Conservation (phyloP, 2,797 vertebrate genomes). For the Adelosebastes latens region DNA sequence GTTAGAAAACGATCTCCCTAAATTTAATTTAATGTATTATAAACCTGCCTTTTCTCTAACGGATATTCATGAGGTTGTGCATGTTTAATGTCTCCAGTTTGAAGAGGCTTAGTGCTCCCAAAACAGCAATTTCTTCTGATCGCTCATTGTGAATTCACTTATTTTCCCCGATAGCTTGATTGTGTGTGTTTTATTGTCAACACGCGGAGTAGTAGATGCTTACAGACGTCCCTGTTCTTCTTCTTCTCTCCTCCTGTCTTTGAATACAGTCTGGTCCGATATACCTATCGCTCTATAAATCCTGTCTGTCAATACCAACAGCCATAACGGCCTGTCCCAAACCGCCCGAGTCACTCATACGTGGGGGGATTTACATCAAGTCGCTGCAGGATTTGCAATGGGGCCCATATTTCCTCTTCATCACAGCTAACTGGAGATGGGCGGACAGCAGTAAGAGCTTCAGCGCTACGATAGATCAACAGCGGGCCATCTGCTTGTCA, state of each 20-base stretch:
- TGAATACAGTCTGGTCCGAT: background rate
- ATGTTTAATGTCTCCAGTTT: background rate
- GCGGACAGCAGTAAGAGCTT: slow-evolving; percentile 41
- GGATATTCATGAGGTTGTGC: background rate
- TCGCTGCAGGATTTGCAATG: background rate
- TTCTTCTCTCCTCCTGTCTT: background rate
- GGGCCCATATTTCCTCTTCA: slow-evolving; percentile 43
- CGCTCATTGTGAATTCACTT: background rate
- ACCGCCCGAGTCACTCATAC: slow-evolving; percentile 34
- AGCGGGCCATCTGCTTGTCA: slow-evolving; percentile 55
- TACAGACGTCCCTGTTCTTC: background rate
- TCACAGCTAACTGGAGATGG: slow-evolving; percentile 38
- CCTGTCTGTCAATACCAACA: slow-evolving; percentile 41
- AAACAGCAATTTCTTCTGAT: background rate
- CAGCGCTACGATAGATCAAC: slow-evolving; percentile 42
- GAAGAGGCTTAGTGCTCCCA: background rate
- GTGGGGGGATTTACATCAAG: slow-evolving; percentile 29
- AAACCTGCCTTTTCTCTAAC: background rate
- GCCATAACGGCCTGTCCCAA: slow-evolving; percentile 21
- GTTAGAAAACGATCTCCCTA: background rate
- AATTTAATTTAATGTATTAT: background rate
- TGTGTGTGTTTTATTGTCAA: background rate
- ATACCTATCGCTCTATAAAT: slow-evolving; percentile 31
- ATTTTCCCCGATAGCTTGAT: background rate
- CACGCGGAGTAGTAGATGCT: background rate